Evolutionary conservation across 2,797 vertebrate species (phyloP).

Genomic region (Rhinophrynus dorsalis): DNA sequence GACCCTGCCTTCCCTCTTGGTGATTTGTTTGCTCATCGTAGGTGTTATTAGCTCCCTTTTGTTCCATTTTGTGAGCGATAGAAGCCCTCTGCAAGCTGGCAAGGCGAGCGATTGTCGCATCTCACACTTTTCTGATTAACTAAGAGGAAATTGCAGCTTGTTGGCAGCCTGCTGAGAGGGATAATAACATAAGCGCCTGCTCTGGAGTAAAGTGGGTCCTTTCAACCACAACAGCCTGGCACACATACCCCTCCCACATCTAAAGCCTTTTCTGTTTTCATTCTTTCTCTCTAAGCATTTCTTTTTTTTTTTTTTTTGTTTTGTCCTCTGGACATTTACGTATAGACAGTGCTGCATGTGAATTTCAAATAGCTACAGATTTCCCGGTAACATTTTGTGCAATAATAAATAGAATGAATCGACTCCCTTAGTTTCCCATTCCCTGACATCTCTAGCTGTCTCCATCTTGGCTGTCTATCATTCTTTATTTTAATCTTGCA

Average conservation of each 20-base stretch:
- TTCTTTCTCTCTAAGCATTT: conserved; percentile 7
- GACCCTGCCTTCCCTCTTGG: conserved; percentile 41
- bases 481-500: not conserved
- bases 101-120: conserved; percentile 69
- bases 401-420: conserved; percentile 3
- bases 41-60: conserved; percentile 70
- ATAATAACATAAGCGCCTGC: conserved; percentile 53
- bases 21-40: conserved; percentile 58
- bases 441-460: conserved; percentile 15
- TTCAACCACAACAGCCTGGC: conserved; percentile 51
- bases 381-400: not conserved
- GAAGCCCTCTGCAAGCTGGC: conserved; percentile 68
- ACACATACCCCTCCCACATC: conserved; percentile 40
- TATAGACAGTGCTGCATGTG: not conserved
- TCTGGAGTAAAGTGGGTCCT: conserved; percentile 57
- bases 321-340: not conserved
- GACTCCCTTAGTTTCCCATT: not conserved
- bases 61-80: conserved; percentile 64
- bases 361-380: not conserved
- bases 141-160: conserved; percentile 59
- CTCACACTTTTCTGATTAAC: conserved; percentile 67
- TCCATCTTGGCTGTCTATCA: not conserved
- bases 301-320: not conserved
- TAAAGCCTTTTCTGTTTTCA: not conserved
- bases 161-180: conserved; percentile 57